These are phyloP conservation scores for Hyalella azteca DNA, from an alignment of 2,888 invertebrate species.

Conservation along the genomic window DNA sequence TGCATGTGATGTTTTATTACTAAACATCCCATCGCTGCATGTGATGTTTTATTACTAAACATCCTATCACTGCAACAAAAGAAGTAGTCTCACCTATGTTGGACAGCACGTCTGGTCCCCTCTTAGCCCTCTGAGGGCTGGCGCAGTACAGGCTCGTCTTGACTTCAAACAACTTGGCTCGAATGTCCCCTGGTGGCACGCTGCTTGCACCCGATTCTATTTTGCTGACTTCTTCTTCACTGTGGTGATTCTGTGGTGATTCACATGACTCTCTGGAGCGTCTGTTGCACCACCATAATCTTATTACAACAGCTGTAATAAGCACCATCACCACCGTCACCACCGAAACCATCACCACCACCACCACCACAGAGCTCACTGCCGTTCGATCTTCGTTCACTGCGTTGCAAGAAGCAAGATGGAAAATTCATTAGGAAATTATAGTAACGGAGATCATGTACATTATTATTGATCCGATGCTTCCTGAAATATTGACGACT, in stretches of 20 bases:
- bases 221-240: background rate
- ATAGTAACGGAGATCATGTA: too few species aligned
- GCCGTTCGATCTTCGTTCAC: background rate
- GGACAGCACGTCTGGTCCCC: background rate
- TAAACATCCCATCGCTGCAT: too few species aligned
- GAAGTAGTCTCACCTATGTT: constrained; percentile 26
- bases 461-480: too few species aligned
- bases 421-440: too few species aligned
- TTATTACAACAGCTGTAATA: constrained; percentile 5
- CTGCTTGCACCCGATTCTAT: background rate
- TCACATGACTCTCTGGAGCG: background rate
- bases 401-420: background rate
- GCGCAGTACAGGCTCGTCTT: background rate
- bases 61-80: too few species aligned
- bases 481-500: too few species aligned
- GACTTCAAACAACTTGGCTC: background rate
- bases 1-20: too few species aligned
- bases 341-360: background rate
- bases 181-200: background rate
- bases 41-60: too few species aligned
- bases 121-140: background rate
- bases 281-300: constrained; percentile 25
- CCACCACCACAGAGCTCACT: background rate
- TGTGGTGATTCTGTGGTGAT: background rate
- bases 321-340: background rate